Conservation (phyloP, 2,113 vertebrate species). For the Vanacampus margaritifer region DNA sequence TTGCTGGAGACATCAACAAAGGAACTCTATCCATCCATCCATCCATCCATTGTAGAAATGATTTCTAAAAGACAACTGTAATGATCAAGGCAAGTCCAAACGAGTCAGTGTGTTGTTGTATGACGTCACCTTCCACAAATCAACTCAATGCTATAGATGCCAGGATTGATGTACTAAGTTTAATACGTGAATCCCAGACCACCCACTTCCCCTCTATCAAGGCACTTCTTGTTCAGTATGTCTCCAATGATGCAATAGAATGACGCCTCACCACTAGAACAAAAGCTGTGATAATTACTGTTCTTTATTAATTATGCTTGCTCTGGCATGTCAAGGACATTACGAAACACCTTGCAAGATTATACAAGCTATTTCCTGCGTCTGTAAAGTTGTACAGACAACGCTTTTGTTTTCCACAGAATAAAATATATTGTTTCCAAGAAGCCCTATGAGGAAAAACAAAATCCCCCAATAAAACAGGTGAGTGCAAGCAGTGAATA, state of each 20-base stretch:
- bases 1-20: neutral
- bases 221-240: neutral
- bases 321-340: neutral
- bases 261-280: neutral
- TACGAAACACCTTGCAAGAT: neutral
- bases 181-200: constrained; percentile 1
- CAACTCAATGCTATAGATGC: no score
- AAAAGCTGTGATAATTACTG: neutral
- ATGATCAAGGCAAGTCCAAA: neutral
- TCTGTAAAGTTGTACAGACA: neutral
- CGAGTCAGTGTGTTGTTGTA: neutral
- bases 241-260: neutral
- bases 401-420: neutral
- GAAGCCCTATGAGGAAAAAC: neutral
- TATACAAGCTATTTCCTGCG: neutral
- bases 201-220: neutral
- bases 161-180: neutral
- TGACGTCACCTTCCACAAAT: neutral
- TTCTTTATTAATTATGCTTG: constrained; percentile 1
- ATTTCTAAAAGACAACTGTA: neutral
- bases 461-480: constrained; percentile 27
- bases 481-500: neutral
- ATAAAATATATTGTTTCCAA: neutral
- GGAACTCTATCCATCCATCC: neutral
- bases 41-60: neutral